phyloP scores from a whole-genome alignment of 1,140 invertebrate species.

The Daktulosphaira vitifoliae region DNA sequence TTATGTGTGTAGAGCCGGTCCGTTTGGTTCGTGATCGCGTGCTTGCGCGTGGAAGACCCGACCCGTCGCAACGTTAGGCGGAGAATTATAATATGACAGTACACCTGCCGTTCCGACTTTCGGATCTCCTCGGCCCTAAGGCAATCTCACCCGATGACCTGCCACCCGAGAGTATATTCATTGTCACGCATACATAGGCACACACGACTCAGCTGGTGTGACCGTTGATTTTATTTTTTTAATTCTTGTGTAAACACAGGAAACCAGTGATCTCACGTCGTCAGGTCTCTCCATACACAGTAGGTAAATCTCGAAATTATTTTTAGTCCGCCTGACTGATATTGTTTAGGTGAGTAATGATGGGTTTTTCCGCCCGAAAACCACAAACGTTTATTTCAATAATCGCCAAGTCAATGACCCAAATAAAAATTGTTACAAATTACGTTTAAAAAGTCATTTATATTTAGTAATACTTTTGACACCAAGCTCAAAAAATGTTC shows the following conservation, averaged over 20 bases:
- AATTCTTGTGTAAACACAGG: slow-evolving; percentile 28
- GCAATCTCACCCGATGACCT: background rate
- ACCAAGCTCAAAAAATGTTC: too few species aligned
- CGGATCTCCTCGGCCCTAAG: slow-evolving; percentile 4
- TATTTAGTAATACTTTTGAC: too few species aligned
- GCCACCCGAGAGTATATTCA: background rate
- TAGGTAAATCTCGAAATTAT: too few species aligned
- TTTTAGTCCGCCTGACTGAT: too few species aligned
- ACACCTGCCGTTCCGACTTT: slow-evolving; percentile 30
- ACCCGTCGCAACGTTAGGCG: background rate
- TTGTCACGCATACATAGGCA: background rate
- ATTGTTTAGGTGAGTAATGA: too few species aligned
- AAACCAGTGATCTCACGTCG: slow-evolving; percentile 21
- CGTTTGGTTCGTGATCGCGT: slow-evolving; percentile 26
- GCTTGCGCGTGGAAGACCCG: slow-evolving; percentile 25
- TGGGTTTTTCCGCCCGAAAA: too few species aligned
- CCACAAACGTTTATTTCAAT: too few species aligned
- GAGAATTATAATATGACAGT: slow-evolving; percentile 24
- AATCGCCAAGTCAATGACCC: too few species aligned
- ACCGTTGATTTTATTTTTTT: background rate
- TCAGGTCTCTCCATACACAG: background rate
- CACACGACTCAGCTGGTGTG: background rate
- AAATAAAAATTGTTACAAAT: too few species aligned
- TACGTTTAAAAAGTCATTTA: too few species aligned
- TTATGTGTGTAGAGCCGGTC: slow-evolving; percentile 6